These are phyloP conservation scores for Drosophila lacicola DNA, from an alignment of 2,888 invertebrate species.

Conservation along the genomic window DNA sequence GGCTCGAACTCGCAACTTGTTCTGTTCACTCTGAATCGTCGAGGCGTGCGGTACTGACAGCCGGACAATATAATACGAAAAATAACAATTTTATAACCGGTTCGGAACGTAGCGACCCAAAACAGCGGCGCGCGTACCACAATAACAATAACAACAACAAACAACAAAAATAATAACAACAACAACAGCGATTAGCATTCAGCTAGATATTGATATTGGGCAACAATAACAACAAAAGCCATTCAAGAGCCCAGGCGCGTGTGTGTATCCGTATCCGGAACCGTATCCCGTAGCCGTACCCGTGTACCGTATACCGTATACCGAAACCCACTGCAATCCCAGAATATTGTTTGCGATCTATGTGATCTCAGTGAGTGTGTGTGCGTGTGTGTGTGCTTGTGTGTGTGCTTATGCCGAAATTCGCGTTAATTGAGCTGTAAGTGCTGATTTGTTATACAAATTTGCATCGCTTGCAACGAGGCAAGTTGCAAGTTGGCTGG, in stretches of 20 bases:
- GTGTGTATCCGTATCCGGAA: slow-evolving; percentile 5
- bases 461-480: slow-evolving; percentile 63
- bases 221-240: slow-evolving; percentile 6
- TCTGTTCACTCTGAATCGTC: slow-evolving; percentile 64
- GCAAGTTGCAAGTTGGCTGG: slow-evolving; percentile 11
- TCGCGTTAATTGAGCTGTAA: slow-evolving; percentile 73
- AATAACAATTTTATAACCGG: slow-evolving; percentile 28
- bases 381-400: slow-evolving; percentile 13
- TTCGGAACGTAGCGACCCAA: slow-evolving; percentile 40
- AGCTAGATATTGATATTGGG: not conserved
- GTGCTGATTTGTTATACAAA: slow-evolving; percentile 73
- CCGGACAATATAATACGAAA: slow-evolving; percentile 49
- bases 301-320: slow-evolving; percentile 2
- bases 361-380: slow-evolving; percentile 11
- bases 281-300: not conserved
- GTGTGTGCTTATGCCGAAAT: slow-evolving; percentile 19
- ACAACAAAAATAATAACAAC: slow-evolving; percentile 13
- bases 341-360: slow-evolving; percentile 19
- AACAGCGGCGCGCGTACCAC: slow-evolving; percentile 36
- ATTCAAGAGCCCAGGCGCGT: slow-evolving; percentile 20
- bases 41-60: slow-evolving; percentile 65
- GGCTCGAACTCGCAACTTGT: slow-evolving; percentile 63
- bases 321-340: not conserved
- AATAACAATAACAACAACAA: slow-evolving; percentile 11
- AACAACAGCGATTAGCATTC: slow-evolving; percentile 11